Evolutionary conservation across 2,888 invertebrate species (phyloP).

Genomic region (Pseudococcus viburni): DNA sequence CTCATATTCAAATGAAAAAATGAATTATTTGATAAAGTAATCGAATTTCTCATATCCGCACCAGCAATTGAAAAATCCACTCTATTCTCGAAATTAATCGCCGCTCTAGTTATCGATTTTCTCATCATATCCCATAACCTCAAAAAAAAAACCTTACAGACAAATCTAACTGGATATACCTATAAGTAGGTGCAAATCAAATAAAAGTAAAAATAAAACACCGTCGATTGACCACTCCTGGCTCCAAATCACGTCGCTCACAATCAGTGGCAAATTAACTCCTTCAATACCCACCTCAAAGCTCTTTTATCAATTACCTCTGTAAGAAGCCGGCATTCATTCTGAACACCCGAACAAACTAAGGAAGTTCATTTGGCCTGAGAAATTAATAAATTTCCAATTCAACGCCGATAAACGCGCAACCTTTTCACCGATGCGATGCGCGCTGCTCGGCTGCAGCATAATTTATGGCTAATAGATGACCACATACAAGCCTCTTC

Average conservation of each 20-base stretch:
- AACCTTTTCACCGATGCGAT: conserved; percentile 18
- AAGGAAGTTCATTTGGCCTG: neutral
- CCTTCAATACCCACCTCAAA: neutral
- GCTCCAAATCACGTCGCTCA: neutral
- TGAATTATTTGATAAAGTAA: neutral
- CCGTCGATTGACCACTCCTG: neutral
- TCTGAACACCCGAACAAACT: neutral
- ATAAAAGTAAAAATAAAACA: neutral
- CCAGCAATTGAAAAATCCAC: neutral
- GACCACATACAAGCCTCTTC: conserved; percentile 39
- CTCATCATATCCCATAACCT: neutral
- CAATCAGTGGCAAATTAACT: neutral
- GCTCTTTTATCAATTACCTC: conserved; percentile 3
- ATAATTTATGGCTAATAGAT: conserved; percentile 45
- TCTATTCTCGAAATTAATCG: neutral
- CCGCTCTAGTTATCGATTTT: neutral
- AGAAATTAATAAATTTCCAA: conserved; percentile 36
- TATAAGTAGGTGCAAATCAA: neutral
- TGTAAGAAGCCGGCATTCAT: neutral
- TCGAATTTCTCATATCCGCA: neutral
- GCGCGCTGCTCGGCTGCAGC: neutral
- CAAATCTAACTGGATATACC: too few species aligned
- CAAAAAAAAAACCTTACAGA: neutral
- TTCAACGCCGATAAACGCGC: conserved; percentile 25
- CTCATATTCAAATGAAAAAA: neutral